phyloP scores from a whole-genome alignment of 2,888 invertebrate genomes.

The Stenodema calcarata region DNA sequence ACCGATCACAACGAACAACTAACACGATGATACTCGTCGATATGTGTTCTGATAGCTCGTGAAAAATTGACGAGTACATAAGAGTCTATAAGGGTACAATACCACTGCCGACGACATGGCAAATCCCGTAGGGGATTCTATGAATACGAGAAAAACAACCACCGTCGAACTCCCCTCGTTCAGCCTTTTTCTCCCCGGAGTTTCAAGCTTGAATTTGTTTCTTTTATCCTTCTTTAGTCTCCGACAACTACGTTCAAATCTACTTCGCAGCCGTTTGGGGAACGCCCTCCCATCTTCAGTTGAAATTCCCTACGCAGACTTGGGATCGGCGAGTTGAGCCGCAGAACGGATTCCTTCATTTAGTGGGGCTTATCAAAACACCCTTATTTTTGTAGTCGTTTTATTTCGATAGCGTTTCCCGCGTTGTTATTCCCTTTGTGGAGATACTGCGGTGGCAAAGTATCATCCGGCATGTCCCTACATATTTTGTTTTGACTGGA shows the following conservation, averaged over 20 bases:
- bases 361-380: background rate
- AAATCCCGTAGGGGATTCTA: background rate
- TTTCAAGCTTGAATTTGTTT: slow-evolving; percentile 36
- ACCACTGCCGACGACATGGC: background rate
- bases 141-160: slow-evolving; percentile 13
- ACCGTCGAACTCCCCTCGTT: background rate
- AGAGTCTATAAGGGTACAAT: background rate
- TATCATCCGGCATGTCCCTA: too few relatives aligned
- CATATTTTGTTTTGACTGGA: too few relatives aligned
- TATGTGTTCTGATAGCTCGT: too few relatives aligned
- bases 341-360: slow-evolving; percentile 35
- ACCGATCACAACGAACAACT: too few relatives aligned
- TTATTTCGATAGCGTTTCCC: background rate
- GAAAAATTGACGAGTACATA: background rate
- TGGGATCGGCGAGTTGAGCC: background rate
- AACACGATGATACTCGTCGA: too few relatives aligned
- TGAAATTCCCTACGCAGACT: background rate
- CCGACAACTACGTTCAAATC: slow-evolving; percentile 16
- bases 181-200: background rate
- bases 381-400: background rate
- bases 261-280: background rate
- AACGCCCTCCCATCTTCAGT: background rate
- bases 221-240: slow-evolving; percentile 17
- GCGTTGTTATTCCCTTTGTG: too few relatives aligned
- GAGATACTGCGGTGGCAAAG: too few relatives aligned